Conservation (phyloP, 2,888 invertebrate species). For the Eristalinus sepulchralis region DNA sequence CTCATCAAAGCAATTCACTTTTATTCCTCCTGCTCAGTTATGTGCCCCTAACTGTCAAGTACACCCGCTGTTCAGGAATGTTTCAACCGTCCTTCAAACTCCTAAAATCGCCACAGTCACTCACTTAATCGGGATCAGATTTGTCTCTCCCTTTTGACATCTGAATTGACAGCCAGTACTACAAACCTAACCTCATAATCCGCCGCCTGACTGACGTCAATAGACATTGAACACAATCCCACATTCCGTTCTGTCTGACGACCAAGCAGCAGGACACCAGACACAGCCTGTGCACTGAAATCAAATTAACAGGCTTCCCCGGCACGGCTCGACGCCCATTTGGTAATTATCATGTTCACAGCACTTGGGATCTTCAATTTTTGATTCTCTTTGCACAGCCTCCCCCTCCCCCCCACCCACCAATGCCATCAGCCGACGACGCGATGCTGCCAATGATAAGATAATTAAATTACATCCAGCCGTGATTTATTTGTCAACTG, state of each 20-base stretch:
- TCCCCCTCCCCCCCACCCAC: no score
- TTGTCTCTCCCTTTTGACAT: not conserved
- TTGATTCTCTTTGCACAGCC: not conserved
- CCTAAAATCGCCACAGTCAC: not conserved
- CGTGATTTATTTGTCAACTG: constrained; percentile 27
- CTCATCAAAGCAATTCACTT: not conserved
- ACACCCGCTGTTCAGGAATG: not conserved
- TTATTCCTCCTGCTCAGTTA: not conserved
- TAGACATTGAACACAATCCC: not conserved
- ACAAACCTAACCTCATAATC: not conserved
- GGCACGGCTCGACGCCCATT: not conserved
- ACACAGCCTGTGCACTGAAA: not conserved
- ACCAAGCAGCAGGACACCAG: not conserved
- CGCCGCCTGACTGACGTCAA: not conserved
- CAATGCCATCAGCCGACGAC: not conserved
- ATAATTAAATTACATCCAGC: constrained; percentile 29
- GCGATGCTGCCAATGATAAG: not conserved
- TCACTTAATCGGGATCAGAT: not conserved
- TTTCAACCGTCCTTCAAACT: not conserved
- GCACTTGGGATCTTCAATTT: not conserved
- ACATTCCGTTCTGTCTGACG: not conserved
- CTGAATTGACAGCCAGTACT: not conserved
- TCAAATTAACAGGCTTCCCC: constrained; percentile 4
- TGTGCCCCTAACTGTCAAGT: not conserved
- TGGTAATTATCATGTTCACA: not conserved